Evolutionary conservation across 2,888 invertebrate genomes (phyloP), one percentile per base, ranked within the genome.

Genomic region (Pyrrhia umbra): DNA sequence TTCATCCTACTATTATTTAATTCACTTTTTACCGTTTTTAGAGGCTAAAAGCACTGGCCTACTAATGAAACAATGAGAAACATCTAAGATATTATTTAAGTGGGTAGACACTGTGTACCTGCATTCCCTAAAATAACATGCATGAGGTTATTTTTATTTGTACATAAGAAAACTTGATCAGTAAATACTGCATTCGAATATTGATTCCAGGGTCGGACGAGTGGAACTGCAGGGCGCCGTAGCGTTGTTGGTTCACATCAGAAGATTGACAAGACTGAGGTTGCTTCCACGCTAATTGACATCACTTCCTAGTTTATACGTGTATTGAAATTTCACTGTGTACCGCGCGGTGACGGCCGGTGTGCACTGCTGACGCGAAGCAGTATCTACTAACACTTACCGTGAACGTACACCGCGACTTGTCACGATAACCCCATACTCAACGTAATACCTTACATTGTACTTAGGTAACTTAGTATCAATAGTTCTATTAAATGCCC

Each of bases 201-300:
- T 65, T 51, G 50, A 74, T 91, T 90, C 47, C 88, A 91, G 92
- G 84, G 79, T 78, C 81, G 71, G 79, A 79, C 70, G 81, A 83
- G 82, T 81, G 84, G 83, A 82, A 83, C 81, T 83, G 88, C 85
- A 85, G 83, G 84, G 86, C 85, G 86, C 84, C 84, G 86, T 84
- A 85, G 85, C 85, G 87, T 87, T 86, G 90, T 86, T 86, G 90
- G 91, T 89, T 91, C 88, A 88, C 92, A 92, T 91, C 92, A 77
- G 87, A 88, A 77, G 89, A 89, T 84, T 89, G 90, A 90, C 90
- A 93, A 94, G 94, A 94, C 93, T 94, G 94, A 94, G 92, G 93
- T 90, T 90, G 92, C 92, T 92, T 91, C 90, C 91, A 88, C 86
- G 87, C 89, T 86, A 87, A 83, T 79, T 86, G 85, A 86, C 89